Conservation (phyloP, 2,888 invertebrate genomes). For the Himalopsyche kuldschensis region DNA sequence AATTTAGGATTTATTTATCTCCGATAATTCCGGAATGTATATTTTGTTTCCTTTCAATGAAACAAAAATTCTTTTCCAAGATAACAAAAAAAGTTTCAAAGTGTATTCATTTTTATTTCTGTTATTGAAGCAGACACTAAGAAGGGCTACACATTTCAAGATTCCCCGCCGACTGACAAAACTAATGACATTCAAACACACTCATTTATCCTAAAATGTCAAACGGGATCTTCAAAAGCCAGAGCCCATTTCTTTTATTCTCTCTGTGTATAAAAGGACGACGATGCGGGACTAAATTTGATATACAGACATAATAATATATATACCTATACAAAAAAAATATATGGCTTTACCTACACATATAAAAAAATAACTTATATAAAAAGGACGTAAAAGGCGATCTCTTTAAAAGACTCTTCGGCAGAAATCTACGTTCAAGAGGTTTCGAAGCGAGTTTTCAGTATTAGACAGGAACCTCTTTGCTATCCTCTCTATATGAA, state of each 20-base stretch:
- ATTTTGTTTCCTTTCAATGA: too few relatives aligned
- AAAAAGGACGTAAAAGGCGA: background rate
- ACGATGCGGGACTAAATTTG: background rate
- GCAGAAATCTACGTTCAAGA: constrained; percentile 11
- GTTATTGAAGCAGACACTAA: background rate
- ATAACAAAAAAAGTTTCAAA: background rate
- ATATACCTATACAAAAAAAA: background rate
- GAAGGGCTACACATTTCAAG: background rate
- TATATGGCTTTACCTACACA: background rate
- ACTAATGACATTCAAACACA: constrained; percentile 31
- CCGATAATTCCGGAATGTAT: too few relatives aligned
- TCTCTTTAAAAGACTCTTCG: constrained; percentile 11
- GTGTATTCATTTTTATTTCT: background rate
- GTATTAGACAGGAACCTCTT: constrained; percentile 10
- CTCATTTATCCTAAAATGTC: constrained; percentile 30
- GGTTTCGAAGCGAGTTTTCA: constrained; percentile 4
- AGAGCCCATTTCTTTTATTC: background rate
- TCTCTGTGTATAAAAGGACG: background rate
- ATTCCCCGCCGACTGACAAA: constrained; percentile 14
- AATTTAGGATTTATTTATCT: too few relatives aligned
- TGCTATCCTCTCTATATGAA: constrained; percentile 12
- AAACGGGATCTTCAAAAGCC: constrained; percentile 27
- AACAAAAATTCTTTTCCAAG: background rate
- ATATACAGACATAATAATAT: background rate
- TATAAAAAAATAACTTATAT: constrained; percentile 2